Evolutionary conservation across 2,888 invertebrate species (phyloP), one percentile per base, ranked within the genome.

Genomic region (Lasioglossum villosulum): DNA sequence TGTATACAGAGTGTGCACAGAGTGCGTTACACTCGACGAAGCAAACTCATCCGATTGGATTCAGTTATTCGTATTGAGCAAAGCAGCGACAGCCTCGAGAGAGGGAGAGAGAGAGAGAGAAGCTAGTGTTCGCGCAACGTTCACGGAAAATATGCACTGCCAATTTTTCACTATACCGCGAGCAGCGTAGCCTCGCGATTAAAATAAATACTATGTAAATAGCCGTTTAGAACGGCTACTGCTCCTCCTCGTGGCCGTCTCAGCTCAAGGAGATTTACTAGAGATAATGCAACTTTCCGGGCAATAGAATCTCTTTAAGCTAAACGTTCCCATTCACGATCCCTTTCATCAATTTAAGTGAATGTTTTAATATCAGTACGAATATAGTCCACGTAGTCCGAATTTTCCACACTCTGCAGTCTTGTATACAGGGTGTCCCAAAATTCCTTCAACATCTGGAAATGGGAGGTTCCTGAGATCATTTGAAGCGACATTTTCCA

Each of bases 1-100:
- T 59, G n/a, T n/a, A 84, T 83, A 81, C 79, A 76, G 80, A 80
- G 81, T 5, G 81, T 82, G 78, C 79, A 76, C 78, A 80, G 81
- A 37, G 81, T 82, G 78, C 79, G 82, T 87, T 88, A 85, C 87
- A 90, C 90, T 90, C 77, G 78, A 79, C 83, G 85, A 80, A 88
- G 87, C 89, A 88, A 90, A 91, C 87, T 93, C 85, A 72, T 88
- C 80, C 88, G 91, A 93, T 93, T 91, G 91, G 84, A 92, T 92
- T 89, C 88, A 79, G 92, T 93, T 89, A 93, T 92, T 93, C 88
- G 84, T 56, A 72, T 77, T 39, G 87, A n/a, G 70, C 52, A 23
- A 74, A 78, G 72, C 48, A 76, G 59, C 34, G 39, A 66, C 45
- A 23, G 16, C 23, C 30, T 16, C 5, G 16, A 30, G 37, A 75